A percentile compares a stretch with the other conserved stretches of the same genome.
Conservation (phyloP, 64 coral and sea anemone species). For the Stylophora pistillata region DNA sequence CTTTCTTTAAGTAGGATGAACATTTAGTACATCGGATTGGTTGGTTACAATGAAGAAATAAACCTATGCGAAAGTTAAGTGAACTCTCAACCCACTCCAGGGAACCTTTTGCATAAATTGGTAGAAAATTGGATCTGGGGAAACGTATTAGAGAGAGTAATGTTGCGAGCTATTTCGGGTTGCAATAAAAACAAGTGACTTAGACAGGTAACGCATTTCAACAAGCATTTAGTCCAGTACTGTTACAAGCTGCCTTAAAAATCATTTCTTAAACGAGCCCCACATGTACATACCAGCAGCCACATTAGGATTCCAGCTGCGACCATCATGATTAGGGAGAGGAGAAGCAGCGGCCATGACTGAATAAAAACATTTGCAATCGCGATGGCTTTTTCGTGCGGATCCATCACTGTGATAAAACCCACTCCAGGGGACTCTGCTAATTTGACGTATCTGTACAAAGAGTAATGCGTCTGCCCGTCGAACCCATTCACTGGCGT, state of each 20-base stretch:
- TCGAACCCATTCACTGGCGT: constrained; percentile 45
- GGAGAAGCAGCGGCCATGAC: constrained; percentile 15
- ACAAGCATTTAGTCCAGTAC: no score
- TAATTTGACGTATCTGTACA: constrained; percentile 21
- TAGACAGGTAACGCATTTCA: no score
- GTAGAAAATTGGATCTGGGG: no score
- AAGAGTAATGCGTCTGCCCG: constrained; percentile 22
- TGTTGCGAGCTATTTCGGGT: no score
- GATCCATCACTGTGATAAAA: constrained; percentile 30
- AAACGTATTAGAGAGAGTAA: no score
- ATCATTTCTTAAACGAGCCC: not conserved
- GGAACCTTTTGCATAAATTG: no score
- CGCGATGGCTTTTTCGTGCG: not conserved
- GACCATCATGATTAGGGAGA: not conserved
- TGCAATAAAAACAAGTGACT: no score
- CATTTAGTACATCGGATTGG: no score
- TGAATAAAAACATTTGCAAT: constrained; percentile 18
- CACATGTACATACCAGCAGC: constrained; percentile 32
- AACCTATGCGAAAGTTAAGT: no score
- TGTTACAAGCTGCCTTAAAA: not conserved
- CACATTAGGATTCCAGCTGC: constrained; percentile 48
- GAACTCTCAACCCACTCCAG: no score
- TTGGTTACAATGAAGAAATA: no score
- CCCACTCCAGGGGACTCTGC: constrained; percentile 51
- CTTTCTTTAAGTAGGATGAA: no score